A percentile compares a stretch with the other conserved stretches of the same genome.
Evolutionary conservation across 2,797 vertebrate species (phyloP).

Genomic region (Alca torda): DNA sequence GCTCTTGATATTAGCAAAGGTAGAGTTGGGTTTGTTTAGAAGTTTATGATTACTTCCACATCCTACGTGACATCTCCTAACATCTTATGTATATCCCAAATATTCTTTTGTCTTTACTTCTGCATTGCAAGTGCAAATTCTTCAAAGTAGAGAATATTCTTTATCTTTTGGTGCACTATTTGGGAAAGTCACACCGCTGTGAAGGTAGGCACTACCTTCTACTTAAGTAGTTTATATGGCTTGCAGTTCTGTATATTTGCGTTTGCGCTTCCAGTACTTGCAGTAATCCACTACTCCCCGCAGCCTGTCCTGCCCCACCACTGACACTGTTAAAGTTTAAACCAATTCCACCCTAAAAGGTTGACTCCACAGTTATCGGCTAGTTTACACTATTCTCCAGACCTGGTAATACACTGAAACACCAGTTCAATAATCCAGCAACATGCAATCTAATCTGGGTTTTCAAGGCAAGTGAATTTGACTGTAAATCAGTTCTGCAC

Average conservation of each 20-base stretch:
- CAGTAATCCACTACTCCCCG: background rate
- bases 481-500: slow-evolving; percentile 68
- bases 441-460: slow-evolving; percentile 28
- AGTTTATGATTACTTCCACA: background rate
- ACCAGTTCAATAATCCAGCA: slow-evolving; percentile 51
- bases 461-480: slow-evolving; percentile 70
- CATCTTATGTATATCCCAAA: background rate
- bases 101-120: background rate
- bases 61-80: background rate
- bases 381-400: slow-evolving; percentile 14
- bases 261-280: background rate
- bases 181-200: slow-evolving; percentile 28
- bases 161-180: background rate
- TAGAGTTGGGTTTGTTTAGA: background rate
- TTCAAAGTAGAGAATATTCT: background rate
- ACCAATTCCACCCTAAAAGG: slow-evolving; percentile 20
- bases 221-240: background rate
- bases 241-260: background rate
- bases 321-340: background rate
- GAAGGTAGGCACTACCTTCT: background rate
- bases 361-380: slow-evolving; percentile 25
- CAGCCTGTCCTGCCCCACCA: background rate
- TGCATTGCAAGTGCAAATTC: background rate
- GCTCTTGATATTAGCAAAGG: background rate
- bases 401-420: slow-evolving; percentile 43